Evolutionary conservation across 1,140 invertebrate genomes (phyloP).

Genomic region (Drosophila nebulosa): DNA sequence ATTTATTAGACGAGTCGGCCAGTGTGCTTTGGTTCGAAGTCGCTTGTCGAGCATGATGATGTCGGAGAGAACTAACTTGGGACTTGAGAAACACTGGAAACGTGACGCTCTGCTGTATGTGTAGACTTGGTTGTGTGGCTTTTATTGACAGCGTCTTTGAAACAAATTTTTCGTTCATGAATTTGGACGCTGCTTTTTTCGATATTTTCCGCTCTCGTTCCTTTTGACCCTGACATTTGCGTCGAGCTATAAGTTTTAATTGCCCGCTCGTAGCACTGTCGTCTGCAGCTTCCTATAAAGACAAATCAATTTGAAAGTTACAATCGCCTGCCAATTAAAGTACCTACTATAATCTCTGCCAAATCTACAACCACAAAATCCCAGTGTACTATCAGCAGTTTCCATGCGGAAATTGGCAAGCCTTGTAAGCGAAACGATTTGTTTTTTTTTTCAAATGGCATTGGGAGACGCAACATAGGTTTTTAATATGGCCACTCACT

Average conservation of each 20-base stretch:
- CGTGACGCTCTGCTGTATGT: slow-evolving; percentile 49
- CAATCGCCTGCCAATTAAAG: neutral
- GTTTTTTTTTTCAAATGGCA: too few relatives aligned
- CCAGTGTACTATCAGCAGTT: too few relatives aligned
- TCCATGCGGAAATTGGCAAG: too few relatives aligned
- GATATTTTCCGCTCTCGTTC: slow-evolving; percentile 16
- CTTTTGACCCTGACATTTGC: slow-evolving; percentile 10
- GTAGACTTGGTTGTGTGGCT: slow-evolving; percentile 28
- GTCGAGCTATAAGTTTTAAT: slow-evolving; percentile 19
- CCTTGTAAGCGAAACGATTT: too few relatives aligned
- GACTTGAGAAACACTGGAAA: slow-evolving; percentile 60
- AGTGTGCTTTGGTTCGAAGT: slow-evolving; percentile 23
- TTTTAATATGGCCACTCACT: too few relatives aligned
- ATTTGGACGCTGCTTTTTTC: slow-evolving; percentile 19
- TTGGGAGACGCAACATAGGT: too few relatives aligned
- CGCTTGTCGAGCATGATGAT: slow-evolving; percentile 31
- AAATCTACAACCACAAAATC: too few relatives aligned
- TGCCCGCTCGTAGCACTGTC: slow-evolving; percentile 13
- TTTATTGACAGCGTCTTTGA: slow-evolving; percentile 1
- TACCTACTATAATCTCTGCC: too few relatives aligned
- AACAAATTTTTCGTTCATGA: slow-evolving; percentile 22
- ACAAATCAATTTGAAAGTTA: neutral
- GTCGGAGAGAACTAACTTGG: slow-evolving; percentile 41
- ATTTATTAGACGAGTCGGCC: slow-evolving; percentile 20
- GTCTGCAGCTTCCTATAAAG: slow-evolving; percentile 31